These are phyloP conservation scores for Sarcophaga caerulescens DNA, from an alignment of 2,888 invertebrate species.

Conservation along the genomic window DNA sequence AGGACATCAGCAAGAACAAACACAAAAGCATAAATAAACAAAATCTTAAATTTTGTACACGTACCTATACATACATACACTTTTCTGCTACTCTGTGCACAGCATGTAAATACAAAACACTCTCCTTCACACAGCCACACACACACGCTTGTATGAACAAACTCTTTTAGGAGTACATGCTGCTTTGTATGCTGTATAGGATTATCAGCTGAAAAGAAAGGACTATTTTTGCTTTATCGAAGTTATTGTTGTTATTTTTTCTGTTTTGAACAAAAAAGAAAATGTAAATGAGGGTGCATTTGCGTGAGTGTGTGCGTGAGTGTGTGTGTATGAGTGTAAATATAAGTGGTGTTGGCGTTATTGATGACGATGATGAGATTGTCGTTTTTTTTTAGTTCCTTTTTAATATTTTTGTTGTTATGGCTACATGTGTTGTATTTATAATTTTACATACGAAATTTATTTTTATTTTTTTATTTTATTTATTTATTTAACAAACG, in stretches of 20 bases:
- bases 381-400: conserved; percentile 24
- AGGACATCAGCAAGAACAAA: not conserved
- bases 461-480: conserved; percentile 12
- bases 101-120: conserved; percentile 2
- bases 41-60: not conserved
- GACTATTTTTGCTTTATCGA: conserved; percentile 19
- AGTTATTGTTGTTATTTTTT: not conserved
- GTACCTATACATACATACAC: not conserved
- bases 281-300: conserved; percentile 17
- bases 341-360: conserved; percentile 27
- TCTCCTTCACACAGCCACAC: not conserved
- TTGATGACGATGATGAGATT: conserved; percentile 35
- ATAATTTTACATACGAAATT: not conserved
- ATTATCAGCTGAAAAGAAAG: conserved; percentile 53
- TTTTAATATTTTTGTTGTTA: conserved; percentile 22
- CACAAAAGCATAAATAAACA: not conserved
- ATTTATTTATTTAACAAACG: conserved; percentile 64
- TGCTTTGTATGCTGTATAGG: conserved; percentile 46
- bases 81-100: not conserved
- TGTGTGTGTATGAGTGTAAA: conserved; percentile 18
- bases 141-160: not conserved
- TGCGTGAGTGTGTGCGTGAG: not conserved
- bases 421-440: conserved; percentile 26
- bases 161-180: conserved; percentile 29
- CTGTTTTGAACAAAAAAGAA: conserved; percentile 28